Evolutionary conservation across 2,113 vertebrate genomes (phyloP), one percentile per base, ranked within the genome.

Genomic region (Carettochelys insculpta): DNA sequence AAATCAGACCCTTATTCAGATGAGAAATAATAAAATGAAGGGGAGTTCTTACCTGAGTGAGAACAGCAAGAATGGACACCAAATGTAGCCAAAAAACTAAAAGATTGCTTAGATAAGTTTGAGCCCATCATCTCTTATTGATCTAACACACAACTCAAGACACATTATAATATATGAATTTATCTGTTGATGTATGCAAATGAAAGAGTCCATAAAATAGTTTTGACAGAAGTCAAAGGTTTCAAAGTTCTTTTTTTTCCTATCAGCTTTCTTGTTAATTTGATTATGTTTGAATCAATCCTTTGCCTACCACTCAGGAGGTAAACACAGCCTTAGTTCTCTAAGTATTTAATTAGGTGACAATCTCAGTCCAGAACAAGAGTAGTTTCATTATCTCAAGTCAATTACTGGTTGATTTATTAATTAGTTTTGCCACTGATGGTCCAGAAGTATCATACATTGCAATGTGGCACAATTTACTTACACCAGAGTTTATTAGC

Each of bases 341-440:
- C 80, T 96, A 77, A 94, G 80, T 54, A 96, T 45, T 56, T 95
- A 96, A 97, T 96, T 95, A 95, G 78, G 76, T 94, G 80, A 79
- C 61, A 93, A 82, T 92, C 82, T 96, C 86, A 86, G 4, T 86
- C 43, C 91, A 92, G 83, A 90, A 94, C 82, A 90, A 95, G 94
- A 95, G 78, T 61, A 73, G 61, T 52, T 94, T 97, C 91, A 92
- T 97, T 96, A 96, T 94, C 77, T 97, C 89, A 27, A 93, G 83
- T 91, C 80, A 97, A 95, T 97, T 97, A 96, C 52, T 41, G 34
- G 56, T 76, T 96, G 92, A 97, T 94, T 96, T 97, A 97, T 97
- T 96, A 97, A 95, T 97, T 97, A 97, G 20, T 92, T 84, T 58
- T 85, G 90, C 48, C 85, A 96, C 80, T 89, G 88, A 93, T 86